Conservation (phyloP, 1,140 invertebrate genomes). For the Drosophila tani region DNA sequence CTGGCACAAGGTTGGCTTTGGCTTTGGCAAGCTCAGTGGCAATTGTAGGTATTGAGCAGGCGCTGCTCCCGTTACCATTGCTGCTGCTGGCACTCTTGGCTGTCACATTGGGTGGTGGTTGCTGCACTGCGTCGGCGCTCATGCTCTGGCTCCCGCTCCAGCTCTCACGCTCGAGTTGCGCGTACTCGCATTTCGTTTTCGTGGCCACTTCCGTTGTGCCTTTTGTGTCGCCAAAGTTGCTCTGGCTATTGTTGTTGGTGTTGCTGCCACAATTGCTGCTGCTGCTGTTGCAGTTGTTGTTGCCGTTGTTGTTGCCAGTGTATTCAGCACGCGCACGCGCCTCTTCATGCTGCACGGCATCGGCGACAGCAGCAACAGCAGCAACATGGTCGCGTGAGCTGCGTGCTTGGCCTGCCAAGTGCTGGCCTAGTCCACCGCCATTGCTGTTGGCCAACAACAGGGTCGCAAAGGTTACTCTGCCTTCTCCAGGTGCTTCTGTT, state of each 20-base stretch:
- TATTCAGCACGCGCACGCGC: slow-evolving; percentile 79
- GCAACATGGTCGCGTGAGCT: slow-evolving; percentile 42
- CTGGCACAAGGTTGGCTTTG: slow-evolving; percentile 69
- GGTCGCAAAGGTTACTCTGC: slow-evolving; percentile 4
- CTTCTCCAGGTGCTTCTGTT: neutral
- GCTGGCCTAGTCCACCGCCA: slow-evolving; percentile 59
- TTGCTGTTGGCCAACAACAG: slow-evolving; percentile 37
- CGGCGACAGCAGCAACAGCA: slow-evolving; percentile 14
- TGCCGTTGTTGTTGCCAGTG: slow-evolving; percentile 53
- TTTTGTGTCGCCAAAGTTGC: slow-evolving; percentile 33
- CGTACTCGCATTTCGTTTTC: slow-evolving; percentile 74
- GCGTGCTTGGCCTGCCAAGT: slow-evolving; percentile 66
- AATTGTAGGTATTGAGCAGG: slow-evolving; percentile 78
- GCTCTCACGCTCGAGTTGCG: slow-evolving; percentile 80
- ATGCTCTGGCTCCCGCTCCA: slow-evolving; percentile 59
- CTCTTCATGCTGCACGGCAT: slow-evolving; percentile 49
- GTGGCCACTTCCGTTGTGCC: slow-evolving; percentile 65
- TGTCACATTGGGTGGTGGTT: slow-evolving; percentile 75
- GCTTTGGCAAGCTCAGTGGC: slow-evolving; percentile 73
- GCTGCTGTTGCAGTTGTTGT: slow-evolving; percentile 25
- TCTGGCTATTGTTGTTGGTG: slow-evolving; percentile 12
- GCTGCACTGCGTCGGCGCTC: slow-evolving; percentile 44
- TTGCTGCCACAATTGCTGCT: slow-evolving; percentile 6
- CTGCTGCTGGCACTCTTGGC: slow-evolving; percentile 13
- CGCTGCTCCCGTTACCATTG: slow-evolving; percentile 57